Percentiles rank a stretch among this genome's conserved stretches.
Conservation (phyloP, 30 jellyfish, hydroid and myxozoan species). For the Aurelia sp. region DNA sequence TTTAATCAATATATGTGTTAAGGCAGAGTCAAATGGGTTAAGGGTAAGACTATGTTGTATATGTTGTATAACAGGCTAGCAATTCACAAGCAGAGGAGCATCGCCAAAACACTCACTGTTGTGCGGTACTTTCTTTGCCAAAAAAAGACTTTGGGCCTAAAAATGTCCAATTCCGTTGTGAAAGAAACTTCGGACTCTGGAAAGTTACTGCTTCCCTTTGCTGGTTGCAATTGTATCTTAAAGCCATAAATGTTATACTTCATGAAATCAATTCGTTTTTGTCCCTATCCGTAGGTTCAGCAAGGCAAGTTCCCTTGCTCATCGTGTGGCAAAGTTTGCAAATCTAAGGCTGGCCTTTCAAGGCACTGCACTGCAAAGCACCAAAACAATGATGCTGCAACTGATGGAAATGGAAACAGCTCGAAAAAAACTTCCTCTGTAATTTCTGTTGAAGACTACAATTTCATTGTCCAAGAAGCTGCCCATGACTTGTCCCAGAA, state of each 20-base stretch:
- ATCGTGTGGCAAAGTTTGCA: constrained; percentile 26
- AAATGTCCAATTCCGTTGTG: background rate
- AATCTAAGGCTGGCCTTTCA: constrained; percentile 43
- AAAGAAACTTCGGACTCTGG: background rate
- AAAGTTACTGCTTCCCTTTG: background rate
- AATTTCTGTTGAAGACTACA: no score
- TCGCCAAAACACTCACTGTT: background rate
- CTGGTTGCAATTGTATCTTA: background rate
- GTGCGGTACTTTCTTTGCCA: background rate
- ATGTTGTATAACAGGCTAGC: background rate
- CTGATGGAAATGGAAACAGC: no score
- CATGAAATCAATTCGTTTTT: constrained; percentile 18
- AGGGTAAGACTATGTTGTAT: no score
- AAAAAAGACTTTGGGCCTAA: constrained; percentile 17
- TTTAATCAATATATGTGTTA: no score
- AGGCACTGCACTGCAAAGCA: no score
- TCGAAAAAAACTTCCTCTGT: no score
- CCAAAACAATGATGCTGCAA: no score
- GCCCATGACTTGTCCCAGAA: constrained; percentile 15
- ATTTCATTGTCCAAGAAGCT: no score
- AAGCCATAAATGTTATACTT: background rate
- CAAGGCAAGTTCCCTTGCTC: constrained; percentile 29
- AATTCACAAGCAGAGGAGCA: constrained; percentile 2
- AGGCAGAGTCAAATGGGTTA: no score
- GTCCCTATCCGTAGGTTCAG: constrained; percentile 11